Conservation (phyloP, 2,888 invertebrate genomes). For the Phoronis australis region DNA sequence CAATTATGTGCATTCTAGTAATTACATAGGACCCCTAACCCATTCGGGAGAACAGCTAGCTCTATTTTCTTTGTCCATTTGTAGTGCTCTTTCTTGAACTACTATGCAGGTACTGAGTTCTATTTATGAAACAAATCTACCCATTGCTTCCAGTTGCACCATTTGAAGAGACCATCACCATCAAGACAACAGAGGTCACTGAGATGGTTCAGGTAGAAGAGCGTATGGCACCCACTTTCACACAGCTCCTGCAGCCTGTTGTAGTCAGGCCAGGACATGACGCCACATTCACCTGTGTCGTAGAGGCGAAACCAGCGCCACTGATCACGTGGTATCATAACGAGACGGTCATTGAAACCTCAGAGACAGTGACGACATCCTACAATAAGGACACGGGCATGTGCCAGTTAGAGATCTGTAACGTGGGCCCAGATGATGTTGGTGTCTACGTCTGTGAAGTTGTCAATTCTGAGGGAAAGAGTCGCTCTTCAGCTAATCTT, state of each 20-base stretch:
- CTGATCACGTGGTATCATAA: conserved; percentile 10
- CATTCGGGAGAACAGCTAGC: too few relatives aligned
- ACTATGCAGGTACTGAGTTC: too few relatives aligned
- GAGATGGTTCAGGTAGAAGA: conserved; percentile 28
- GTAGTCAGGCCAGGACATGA: conserved; percentile 37
- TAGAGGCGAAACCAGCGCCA: conserved; percentile 10
- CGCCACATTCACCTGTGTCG: conserved; percentile 31
- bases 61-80: too few relatives aligned
- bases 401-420: conserved; percentile 82
- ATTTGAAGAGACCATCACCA: too few relatives aligned
- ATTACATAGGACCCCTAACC: too few relatives aligned
- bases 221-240: conserved; percentile 73
- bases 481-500: conserved; percentile 64
- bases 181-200: too few relatives aligned
- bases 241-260: conserved; percentile 56
- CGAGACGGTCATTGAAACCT: conserved; percentile 12
- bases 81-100: too few relatives aligned
- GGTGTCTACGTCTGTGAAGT: conserved; percentile 95
- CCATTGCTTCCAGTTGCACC: too few relatives aligned
- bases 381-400: conserved; percentile 45
- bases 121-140: too few relatives aligned
- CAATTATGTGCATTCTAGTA: too few relatives aligned
- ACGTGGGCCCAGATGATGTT: conserved; percentile 93
- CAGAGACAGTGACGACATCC: too few relatives aligned
- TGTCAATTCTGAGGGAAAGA: conserved; percentile 90